Evolutionary conservation across 2,797 vertebrate species (phyloP), one percentile per base, ranked within the genome.

Genomic region (Phalanger gymnotis): DNA sequence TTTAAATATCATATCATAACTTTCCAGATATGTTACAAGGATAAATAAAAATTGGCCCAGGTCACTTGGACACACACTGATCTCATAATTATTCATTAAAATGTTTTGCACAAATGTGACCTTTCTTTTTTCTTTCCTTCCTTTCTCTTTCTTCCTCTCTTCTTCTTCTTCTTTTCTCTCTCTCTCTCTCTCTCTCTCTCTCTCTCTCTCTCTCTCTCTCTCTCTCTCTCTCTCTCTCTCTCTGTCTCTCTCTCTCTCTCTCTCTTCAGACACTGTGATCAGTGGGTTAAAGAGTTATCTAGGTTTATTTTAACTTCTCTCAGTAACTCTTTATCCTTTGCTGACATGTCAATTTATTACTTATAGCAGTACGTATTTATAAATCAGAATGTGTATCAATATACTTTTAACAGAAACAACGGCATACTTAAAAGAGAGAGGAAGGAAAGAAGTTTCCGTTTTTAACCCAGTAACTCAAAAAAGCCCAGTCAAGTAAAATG

Each of bases 311-410:
- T 91, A 96, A 96, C 92, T 97, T 98, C 96, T 96, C 81, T 96
- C 97, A 96, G 96, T 97, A 97, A 94, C 92, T 97, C 96, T 96
- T 93, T 97, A 97, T 97, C 95, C 96, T 97, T 94, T 97, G 96
- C 52, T 96, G 95, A 98, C 97, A 57, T 0, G 0, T 90, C 95
- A 87, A 93, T 98, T 96, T 96, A 94, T 97, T 97, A 97, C 95
- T 97, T 97, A 96, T 9, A 93, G 92, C 54, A 90, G 54, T 56
- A 92, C 31, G 91, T 9, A 2, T 93, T 94, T 94, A 95, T 96
- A 94, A 97, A 96, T 97, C 95, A 97, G 95, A 94, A 93, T 13
- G n/a, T 66, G n/a, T 57, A 92, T 90, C 87, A 66, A 87, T 53
- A 61, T 1, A 95, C 87, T 53, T 89, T 93, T 94, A 93, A 96